These are phyloP conservation scores for Agrotis segetum DNA, from an alignment of 2,888 invertebrate genomes.

Conservation along the genomic window DNA sequence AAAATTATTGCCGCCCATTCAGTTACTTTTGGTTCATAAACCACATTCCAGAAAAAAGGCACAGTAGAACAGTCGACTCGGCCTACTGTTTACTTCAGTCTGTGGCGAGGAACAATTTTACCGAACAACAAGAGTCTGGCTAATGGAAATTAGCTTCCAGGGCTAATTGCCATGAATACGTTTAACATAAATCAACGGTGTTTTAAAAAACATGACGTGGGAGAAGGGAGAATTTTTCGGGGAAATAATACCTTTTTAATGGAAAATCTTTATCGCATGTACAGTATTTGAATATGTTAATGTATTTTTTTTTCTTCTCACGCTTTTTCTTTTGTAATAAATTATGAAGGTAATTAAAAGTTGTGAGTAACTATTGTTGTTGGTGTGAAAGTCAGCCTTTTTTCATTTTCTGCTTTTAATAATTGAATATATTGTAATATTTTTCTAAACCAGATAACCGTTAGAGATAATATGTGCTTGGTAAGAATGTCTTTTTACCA, in stretches of 20 bases:
- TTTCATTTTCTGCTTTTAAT: background rate
- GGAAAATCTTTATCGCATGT: conserved; percentile 61
- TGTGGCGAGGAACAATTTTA: conserved; percentile 66
- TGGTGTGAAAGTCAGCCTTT: conserved; percentile 8
- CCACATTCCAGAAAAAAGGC: conserved; percentile 9
- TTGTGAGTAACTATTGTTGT: conserved; percentile 27
- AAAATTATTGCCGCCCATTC: background rate
- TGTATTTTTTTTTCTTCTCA: conserved; percentile 48
- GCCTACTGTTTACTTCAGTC: conserved; percentile 52
- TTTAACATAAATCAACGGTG: conserved; percentile 78
- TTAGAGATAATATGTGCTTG: no score
- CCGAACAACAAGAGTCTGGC: conserved; percentile 72
- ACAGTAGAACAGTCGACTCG: conserved; percentile 21
- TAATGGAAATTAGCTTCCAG: conserved; percentile 79
- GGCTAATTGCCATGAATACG: conserved; percentile 81
- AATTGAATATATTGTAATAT: background rate
- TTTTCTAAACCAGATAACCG: no score
- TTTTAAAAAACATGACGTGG: conserved; percentile 78
- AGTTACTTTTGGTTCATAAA: background rate
- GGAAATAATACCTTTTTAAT: conserved; percentile 64
- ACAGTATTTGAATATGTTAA: conserved; percentile 63
- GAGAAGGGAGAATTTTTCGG: conserved; percentile 59
- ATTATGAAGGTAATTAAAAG: conserved; percentile 40
- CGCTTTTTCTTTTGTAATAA: conserved; percentile 39
- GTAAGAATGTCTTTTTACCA: no score